phyloP scores from a whole-genome alignment of 2,113 vertebrate genomes.

The Microcebus jonahi region DNA sequence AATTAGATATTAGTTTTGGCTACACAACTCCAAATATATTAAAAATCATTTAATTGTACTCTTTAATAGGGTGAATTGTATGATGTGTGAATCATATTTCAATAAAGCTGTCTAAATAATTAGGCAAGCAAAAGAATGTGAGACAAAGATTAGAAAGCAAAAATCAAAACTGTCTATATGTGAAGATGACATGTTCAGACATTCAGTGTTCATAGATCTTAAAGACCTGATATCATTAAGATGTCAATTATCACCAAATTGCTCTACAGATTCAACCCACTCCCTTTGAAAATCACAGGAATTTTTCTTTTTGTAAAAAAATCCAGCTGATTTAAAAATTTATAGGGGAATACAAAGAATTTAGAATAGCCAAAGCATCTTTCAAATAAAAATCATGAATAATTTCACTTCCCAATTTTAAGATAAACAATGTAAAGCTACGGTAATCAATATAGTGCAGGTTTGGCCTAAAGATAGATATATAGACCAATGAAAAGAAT shows the following conservation, averaged over 20 bases:
- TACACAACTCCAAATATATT: not conserved
- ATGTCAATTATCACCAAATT: not conserved
- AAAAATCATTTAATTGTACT: not conserved
- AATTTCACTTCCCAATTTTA: not conserved
- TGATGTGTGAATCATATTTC: not conserved
- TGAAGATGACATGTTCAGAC: not conserved
- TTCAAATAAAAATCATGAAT: not conserved
- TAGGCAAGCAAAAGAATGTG: not conserved
- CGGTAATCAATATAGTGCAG: not conserved
- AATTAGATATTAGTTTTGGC: not conserved
- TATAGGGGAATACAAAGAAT: not conserved
- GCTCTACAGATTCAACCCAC: not conserved
- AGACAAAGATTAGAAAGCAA: not conserved
- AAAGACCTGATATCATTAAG: not conserved
- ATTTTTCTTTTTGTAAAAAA: not conserved
- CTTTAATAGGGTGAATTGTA: not conserved
- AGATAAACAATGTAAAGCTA: not conserved
- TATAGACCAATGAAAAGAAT: not conserved
- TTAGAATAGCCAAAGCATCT: not conserved
- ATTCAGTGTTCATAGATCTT: not conserved
- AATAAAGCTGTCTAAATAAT: conserved; percentile 23
- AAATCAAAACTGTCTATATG: not conserved
- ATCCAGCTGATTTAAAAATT: not conserved
- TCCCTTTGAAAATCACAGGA: not conserved
- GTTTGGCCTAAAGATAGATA: not conserved